phyloP scores from a whole-genome alignment of 2,888 invertebrate genomes.

The Drosophila mimica region DNA sequence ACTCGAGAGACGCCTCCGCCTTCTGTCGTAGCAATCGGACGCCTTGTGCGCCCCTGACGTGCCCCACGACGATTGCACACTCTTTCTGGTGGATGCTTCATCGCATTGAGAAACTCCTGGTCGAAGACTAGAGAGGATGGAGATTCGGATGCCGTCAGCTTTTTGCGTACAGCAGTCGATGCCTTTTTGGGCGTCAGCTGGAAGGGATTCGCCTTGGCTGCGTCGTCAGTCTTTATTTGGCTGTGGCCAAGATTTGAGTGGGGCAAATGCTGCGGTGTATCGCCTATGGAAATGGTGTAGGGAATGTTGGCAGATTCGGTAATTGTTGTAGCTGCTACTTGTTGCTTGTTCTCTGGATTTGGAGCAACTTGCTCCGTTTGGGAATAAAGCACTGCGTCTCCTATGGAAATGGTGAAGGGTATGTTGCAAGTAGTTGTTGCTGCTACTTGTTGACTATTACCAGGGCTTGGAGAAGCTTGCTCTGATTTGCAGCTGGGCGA shows the following conservation, averaged over 20 bases:
- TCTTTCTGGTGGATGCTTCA: not conserved
- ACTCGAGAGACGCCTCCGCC: not conserved
- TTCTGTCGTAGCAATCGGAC: not conserved
- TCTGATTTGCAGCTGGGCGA: not conserved
- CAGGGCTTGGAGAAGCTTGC: not conserved
- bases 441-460: not conserved
- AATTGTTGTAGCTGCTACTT: not conserved
- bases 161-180: not conserved
- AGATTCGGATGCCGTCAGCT: not conserved
- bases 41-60: not conserved
- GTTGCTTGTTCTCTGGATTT: not conserved
- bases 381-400: not conserved
- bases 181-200: conserved; percentile 15
- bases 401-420: conserved; percentile 9
- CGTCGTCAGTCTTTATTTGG: not conserved
- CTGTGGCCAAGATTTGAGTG: not conserved
- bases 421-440: not conserved
- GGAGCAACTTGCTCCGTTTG: not conserved
- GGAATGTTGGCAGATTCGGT: not conserved
- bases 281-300: not conserved
- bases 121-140: not conserved
- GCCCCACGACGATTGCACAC: not conserved
- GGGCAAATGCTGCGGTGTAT: not conserved
- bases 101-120: conserved; percentile 17
- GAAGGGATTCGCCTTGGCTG: conserved; percentile 11